Evolutionary conservation across 2,888 invertebrate genomes (phyloP), one percentile per base, ranked within the genome.

Genomic region (Rotaria socialis): DNA sequence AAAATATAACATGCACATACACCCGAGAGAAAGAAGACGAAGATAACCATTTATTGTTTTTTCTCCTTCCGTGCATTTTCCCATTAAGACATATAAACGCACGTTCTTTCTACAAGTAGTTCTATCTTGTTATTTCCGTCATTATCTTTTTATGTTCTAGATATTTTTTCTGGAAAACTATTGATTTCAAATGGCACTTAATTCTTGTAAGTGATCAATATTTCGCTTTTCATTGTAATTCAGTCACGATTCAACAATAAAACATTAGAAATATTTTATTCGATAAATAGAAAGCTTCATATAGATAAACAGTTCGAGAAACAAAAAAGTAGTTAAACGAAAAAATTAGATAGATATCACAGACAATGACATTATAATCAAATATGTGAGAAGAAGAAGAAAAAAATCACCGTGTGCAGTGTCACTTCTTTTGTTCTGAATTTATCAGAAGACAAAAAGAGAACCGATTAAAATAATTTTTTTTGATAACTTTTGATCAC

Each of bases 41-140:
- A 67, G 35, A 35, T 67, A 67, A 67, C 67, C 41, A 35, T 67
- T 67, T 67, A 67, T 41, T 67, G 67, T 67, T 67, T 67, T 56
- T 67, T 41, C 67, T 67, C 19, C 67, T 67, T 67, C 35, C 67
- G 67, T 67, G 67, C 67, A 67, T 67, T 35, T 67, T 67, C 41
- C 35, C 67, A 67, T 35, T 35, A 67, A 67, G 35, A 19, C 67
- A 19, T 67, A 27, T 67, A 41, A 35, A 67, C 3, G 19, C 67
- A 67, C 67, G 19, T 16, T 35, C 67, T 27, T 35, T 67, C 35
- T 67, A 14, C 19, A 67, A 67, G 67, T 67, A 19, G 67, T 67
- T 67, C 35, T 67, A 24, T 67, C 35, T 35, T 67, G 27, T 67
- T 55, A 55, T 55, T 55, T 19, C 5, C 55, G 19, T 55, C 22